Conservation (phyloP, 2,888 invertebrate genomes). For the Dryobota labecula region DNA sequence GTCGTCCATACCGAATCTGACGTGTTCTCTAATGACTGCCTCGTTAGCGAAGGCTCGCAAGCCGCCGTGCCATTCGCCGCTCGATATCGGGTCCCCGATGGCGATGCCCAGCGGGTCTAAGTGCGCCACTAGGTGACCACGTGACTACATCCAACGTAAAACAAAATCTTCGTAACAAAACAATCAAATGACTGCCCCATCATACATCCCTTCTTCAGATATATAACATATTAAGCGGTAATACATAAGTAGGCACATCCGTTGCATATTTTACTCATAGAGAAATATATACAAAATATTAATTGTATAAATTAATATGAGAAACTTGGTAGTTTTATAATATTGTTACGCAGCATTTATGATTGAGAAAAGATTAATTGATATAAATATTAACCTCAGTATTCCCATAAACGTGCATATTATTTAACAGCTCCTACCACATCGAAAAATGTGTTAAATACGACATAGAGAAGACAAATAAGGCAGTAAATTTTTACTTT, state of each 20-base stretch:
- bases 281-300: constrained; percentile 39
- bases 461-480: constrained; percentile 41
- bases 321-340: constrained; percentile 39
- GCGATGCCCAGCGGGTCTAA: constrained; percentile 98
- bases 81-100: constrained; percentile 91
- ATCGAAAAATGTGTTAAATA: constrained; percentile 52
- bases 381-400: constrained; percentile 38
- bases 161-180: constrained; percentile 67
- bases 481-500: constrained; percentile 33
- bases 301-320: constrained; percentile 25
- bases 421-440: constrained; percentile 31
- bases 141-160: constrained; percentile 92
- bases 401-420: constrained; percentile 65
- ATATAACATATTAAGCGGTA: constrained; percentile 59
- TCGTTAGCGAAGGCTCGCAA: constrained; percentile 89
- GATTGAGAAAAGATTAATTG: constrained; percentile 35
- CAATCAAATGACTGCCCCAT: constrained; percentile 48
- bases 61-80: constrained; percentile 88
- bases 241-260: constrained; percentile 41
- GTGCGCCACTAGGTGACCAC: constrained; percentile 97
- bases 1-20: constrained; percentile 88
- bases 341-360: constrained; percentile 48
- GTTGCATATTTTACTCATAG: constrained; percentile 40
- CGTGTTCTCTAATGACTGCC: constrained; percentile 89
- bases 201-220: constrained; percentile 45